These are phyloP conservation scores for Crotalus helleri DNA, from an alignment of 2,113 vertebrate genomes.

Conservation along the genomic window DNA sequence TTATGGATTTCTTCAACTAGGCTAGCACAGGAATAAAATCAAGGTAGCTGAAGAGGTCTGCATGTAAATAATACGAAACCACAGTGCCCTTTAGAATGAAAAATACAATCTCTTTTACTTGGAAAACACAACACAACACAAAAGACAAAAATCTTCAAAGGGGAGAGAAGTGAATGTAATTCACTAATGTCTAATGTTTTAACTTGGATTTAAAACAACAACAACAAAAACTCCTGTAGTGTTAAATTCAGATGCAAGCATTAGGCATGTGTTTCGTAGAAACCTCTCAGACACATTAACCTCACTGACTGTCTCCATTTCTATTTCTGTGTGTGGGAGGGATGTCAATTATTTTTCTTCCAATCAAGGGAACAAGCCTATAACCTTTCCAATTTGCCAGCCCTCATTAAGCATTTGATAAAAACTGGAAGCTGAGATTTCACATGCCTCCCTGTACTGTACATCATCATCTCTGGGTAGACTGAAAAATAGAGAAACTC, in stretches of 20 bases:
- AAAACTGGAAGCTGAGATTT: neutral
- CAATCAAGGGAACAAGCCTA: neutral
- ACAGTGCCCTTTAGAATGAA: neutral
- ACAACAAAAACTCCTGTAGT: neutral
- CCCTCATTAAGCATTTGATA: neutral
- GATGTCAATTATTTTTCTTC: neutral
- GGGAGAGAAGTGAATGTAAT: fast-evolving
- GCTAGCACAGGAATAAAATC: neutral
- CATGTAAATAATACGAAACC: neutral
- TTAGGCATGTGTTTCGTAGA: neutral
- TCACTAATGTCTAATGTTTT: neutral
- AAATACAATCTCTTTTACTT: neutral
- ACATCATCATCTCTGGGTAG: neutral
- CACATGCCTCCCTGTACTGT: neutral
- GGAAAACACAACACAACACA: conserved; percentile 14
- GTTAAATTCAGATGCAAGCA: neutral
- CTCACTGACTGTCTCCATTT: neutral
- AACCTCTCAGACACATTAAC: neutral
- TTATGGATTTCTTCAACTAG: neutral
- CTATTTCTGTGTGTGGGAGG: neutral
- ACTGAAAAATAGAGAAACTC: neutral
- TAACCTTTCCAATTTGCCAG: fast-evolving
- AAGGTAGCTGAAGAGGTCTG: neutral
- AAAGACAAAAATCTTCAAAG: neutral
- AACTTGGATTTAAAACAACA: neutral